Evolutionary conservation across 1,140 invertebrate species (phyloP), one percentile per base, ranked within the genome.

Genomic region (Trichoplusia ni): DNA sequence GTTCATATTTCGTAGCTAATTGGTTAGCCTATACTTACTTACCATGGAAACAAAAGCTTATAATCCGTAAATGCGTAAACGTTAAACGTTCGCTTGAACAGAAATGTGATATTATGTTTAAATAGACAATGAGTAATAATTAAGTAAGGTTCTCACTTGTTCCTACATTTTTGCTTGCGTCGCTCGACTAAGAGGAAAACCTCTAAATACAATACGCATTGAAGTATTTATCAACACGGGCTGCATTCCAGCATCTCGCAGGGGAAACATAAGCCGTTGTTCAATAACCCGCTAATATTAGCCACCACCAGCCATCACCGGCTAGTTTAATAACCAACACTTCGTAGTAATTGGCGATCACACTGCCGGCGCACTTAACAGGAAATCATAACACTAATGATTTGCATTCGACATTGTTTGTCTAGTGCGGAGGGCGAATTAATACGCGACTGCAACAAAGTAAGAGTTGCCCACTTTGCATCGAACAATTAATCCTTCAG

Each of bases 251-350:
- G 29, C 19, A 21, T 21, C 47, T 35, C 60, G 33, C 37, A 19
- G 60, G 47, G 37, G 60, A 53, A 63, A 63, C 37, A 14, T 33
- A 13, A 64, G 47, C 51, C 51, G 49, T 25, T 63, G 60, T 63
- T 54, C 23, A 56, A 27, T 23, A 64, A 42, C 46, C 37, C 29
- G 40, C 27, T 44, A 42, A 40, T 42, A 38, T 53, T 42, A 44
- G 37, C 23, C 27, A 7, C 53, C 58, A 19, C 21, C 58, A 60
- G 58, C 40, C 42, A 25, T 60, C 31, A 23, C 29, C 42, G 5
- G 42, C 54, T 19, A 46, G 11, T 29, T 31, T 31, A 60, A 47
- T 42, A 35, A 47, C 27, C 54, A 31, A 40, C 54, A 58, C 13
- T 58, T 44, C 47, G 35, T 51, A 51, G 54, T 58, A 42, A 42